A percentile compares a stretch with the other conserved stretches of the same genome.
phyloP scores from a whole-genome alignment of 1,140 invertebrate genomes.

The Neoseiulus cucumeris region DNA sequence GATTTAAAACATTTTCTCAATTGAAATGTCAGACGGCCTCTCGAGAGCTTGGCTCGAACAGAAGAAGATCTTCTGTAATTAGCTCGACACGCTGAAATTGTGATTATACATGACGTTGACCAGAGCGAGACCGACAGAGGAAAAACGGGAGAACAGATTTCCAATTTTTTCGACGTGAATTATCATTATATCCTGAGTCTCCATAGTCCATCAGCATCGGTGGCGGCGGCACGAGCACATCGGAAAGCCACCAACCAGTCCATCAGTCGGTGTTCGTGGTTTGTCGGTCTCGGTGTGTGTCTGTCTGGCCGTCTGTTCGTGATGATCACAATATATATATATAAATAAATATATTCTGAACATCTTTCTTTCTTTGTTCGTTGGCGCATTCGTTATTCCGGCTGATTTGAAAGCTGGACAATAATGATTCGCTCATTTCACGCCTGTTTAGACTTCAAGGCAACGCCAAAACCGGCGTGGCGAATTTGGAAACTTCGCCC shows the following conservation, averaged over 20 bases:
- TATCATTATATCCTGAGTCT: too few species aligned
- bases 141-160: too few species aligned
- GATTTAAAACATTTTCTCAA: too few species aligned
- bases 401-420: not conserved
- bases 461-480: slow-evolving; percentile 8
- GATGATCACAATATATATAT: not conserved
- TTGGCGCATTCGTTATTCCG: not conserved
- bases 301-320: not conserved
- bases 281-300: not conserved
- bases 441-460: slow-evolving; percentile 8
- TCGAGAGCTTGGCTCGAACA: too few species aligned
- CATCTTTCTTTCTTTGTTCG: not conserved
- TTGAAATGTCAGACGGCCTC: too few species aligned
- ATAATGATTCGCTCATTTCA: not conserved
- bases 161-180: too few species aligned
- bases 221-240: too few species aligned
- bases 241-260: not conserved
- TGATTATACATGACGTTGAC: too few species aligned
- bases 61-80: too few species aligned
- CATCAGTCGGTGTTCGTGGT: not conserved
- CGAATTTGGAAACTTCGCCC: not conserved
- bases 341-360: not conserved
- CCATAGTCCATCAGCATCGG: too few species aligned
- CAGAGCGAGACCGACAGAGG: too few species aligned
- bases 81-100: too few species aligned